A percentile compares a stretch with the other conserved stretches of the same genome.
These are phyloP conservation scores for Paguma larvata DNA, from an alignment of 2,797 vertebrate species.

Conservation along the genomic window DNA sequence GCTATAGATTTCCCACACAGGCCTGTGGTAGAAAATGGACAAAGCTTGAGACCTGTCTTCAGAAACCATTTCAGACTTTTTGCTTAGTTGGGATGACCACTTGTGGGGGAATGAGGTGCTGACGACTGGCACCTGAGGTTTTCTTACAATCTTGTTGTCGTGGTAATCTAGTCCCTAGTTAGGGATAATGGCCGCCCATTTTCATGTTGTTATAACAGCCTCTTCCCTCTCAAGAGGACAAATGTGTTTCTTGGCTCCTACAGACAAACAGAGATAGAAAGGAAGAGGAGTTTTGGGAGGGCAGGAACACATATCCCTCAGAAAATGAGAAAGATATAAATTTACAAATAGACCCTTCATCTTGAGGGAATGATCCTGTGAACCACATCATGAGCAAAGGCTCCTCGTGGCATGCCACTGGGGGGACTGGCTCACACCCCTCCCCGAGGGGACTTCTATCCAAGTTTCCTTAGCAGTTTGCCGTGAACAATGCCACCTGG, in stretches of 20 bases:
- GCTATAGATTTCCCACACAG: not conserved
- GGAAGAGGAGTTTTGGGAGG: not conserved
- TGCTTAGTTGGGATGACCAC: not conserved
- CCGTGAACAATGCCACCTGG: not conserved
- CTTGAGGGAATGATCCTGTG: not conserved
- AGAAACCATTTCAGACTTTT: constrained; percentile 36
- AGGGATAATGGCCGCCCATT: not conserved
- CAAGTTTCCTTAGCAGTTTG: not conserved
- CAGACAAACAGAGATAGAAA: not conserved
- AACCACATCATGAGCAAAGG: not conserved
- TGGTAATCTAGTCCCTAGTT: not conserved
- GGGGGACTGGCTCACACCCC: not conserved
- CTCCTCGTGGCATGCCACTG: not conserved
- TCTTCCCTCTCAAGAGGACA: not conserved
- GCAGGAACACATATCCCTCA: not conserved
- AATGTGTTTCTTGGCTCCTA: not conserved
- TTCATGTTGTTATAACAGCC: not conserved
- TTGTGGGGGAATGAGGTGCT: not conserved
- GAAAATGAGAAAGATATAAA: constrained; percentile 6
- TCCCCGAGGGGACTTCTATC: not conserved
- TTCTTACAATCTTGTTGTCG: not conserved
- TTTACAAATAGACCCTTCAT: not conserved
- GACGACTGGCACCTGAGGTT: not conserved
- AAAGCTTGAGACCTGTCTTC: not conserved
- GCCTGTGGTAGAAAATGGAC: not conserved